Conservation (phyloP, 2,113 vertebrate species). For the Leiothrix lutea region DNA sequence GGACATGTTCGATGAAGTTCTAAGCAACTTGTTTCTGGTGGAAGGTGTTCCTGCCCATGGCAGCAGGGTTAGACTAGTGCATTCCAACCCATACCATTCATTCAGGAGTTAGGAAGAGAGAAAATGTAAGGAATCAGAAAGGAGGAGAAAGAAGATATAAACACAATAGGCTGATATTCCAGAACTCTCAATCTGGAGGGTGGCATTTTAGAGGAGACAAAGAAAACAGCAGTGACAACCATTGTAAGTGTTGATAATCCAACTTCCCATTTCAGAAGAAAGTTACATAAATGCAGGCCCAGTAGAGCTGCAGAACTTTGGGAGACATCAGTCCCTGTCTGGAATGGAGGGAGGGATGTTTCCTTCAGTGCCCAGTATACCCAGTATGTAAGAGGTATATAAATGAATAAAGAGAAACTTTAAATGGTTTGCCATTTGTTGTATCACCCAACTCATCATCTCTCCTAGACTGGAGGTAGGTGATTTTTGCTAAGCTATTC, state of each 20-base stretch:
- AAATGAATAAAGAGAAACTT: not conserved
- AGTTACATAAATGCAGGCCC: not conserved
- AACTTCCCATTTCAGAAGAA: not conserved
- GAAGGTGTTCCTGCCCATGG: not conserved
- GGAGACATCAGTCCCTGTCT: not conserved
- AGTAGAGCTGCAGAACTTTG: not conserved
- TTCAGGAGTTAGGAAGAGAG: not conserved
- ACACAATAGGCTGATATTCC: not conserved
- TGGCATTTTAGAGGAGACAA: not conserved
- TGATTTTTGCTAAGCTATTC: not conserved
- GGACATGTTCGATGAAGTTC: not conserved
- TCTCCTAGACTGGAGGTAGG: not conserved
- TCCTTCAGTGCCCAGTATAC: not conserved
- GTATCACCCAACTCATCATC: not conserved
- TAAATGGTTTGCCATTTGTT: not conserved
- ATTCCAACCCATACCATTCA: not conserved
- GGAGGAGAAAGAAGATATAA: not conserved
- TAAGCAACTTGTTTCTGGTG: not conserved
- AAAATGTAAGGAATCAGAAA: not conserved
- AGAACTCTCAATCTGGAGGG: not conserved
- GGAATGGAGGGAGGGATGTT: not conserved
- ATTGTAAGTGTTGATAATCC: not conserved
- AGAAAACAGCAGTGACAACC: not conserved
- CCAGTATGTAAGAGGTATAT: not conserved
- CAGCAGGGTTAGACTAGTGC: not conserved